Percentiles rank a stretch among this genome's conserved stretches.
Evolutionary conservation across 2,888 invertebrate genomes (phyloP).

Genomic region (Suillia variegata): DNA sequence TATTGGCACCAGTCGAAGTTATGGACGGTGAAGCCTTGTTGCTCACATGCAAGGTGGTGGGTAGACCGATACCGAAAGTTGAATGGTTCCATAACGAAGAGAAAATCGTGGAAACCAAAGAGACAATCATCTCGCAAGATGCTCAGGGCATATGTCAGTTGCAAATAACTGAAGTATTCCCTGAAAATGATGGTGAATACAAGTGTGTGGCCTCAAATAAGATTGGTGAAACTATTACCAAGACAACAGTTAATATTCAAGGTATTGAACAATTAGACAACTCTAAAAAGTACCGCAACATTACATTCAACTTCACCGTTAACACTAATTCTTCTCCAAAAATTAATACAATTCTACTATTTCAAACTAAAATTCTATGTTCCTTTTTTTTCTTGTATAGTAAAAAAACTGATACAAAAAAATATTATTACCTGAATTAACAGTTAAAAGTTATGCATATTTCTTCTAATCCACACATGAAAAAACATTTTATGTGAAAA

Average conservation of each 20-base stretch:
- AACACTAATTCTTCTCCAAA: background rate
- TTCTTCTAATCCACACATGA: no score
- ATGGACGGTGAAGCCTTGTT: conserved; percentile 89
- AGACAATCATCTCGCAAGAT: conserved; percentile 75
- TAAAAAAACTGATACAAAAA: no score
- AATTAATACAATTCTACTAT: background rate
- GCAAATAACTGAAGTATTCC: conserved; percentile 84
- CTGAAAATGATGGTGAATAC: conserved; percentile 89
- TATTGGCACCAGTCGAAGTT: conserved; percentile 72
- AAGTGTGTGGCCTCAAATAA: conserved; percentile 81
- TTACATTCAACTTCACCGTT: conserved; percentile 7
- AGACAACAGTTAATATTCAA: conserved; percentile 80
- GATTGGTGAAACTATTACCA: conserved; percentile 80
- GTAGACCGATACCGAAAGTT: conserved; percentile 79
- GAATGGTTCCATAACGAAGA: conserved; percentile 79
- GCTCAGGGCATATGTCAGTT: conserved; percentile 80
- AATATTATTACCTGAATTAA: no score
- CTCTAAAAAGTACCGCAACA: background rate
- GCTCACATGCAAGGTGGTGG: conserved; percentile 74
- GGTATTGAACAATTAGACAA: conserved; percentile 69
- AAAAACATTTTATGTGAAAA: no score
- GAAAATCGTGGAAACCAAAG: conserved; percentile 76
- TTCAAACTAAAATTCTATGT: background rate
- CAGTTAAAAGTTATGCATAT: no score
- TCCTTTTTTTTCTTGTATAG: no score